phyloP scores from a whole-genome alignment of 2,888 invertebrate species.

The Athetis lepigone region DNA sequence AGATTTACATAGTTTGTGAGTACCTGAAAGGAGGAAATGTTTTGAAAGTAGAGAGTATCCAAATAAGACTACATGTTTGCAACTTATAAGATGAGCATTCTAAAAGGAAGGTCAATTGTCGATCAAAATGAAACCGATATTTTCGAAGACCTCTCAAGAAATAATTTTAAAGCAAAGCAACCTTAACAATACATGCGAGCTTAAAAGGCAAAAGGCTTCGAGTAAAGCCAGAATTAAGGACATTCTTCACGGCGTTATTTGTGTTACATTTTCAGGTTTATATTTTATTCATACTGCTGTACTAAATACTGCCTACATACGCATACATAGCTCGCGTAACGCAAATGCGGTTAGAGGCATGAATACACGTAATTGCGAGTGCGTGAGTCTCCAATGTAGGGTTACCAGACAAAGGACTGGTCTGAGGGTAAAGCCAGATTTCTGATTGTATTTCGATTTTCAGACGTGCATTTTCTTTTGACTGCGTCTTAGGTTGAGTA shows the following conservation, averaged over 20 bases:
- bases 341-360: slow-evolving; percentile 66
- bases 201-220: slow-evolving; percentile 48
- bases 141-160: slow-evolving; percentile 17
- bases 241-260: slow-evolving; percentile 60
- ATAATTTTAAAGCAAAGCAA: slow-evolving; percentile 30
- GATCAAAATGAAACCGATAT: slow-evolving; percentile 2
- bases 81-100: background rate
- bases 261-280: slow-evolving; percentile 64
- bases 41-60: background rate
- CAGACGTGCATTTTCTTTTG: background rate
- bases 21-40: slow-evolving; percentile 25
- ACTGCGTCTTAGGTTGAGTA: background rate
- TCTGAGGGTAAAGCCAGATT: slow-evolving; percentile 16
- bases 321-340: slow-evolving; percentile 64
- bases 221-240: slow-evolving; percentile 57
- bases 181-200: slow-evolving; percentile 26
- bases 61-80: background rate
- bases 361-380: slow-evolving; percentile 75
- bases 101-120: background rate
- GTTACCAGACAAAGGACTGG: slow-evolving; percentile 52
- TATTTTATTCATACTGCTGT: slow-evolving; percentile 58
- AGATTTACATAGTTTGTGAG: slow-evolving; percentile 2
- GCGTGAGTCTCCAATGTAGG: slow-evolving; percentile 62
- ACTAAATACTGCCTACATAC: slow-evolving; percentile 66
- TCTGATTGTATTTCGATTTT: slow-evolving; percentile 7